These are phyloP conservation scores for Blastomussa wellsi DNA, from an alignment of 92 coral and sea anemone species.

Conservation along the genomic window DNA sequence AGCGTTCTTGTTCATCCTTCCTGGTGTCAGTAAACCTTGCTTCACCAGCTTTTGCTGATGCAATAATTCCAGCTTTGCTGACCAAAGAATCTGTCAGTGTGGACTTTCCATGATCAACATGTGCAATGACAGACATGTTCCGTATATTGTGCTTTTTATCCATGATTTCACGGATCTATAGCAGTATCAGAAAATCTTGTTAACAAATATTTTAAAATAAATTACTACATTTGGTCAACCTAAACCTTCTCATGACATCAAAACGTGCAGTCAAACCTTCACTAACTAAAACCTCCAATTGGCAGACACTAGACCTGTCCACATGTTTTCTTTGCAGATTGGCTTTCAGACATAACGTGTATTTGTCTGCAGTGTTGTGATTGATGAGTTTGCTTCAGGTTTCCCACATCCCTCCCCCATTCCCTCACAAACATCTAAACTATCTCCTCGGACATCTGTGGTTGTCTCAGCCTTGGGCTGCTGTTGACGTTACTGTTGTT, in stretches of 20 bases:
- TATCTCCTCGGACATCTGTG: too few species aligned
- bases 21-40: constrained; percentile 95
- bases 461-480: too few species aligned
- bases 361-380: too few species aligned
- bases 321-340: too few species aligned
- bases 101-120: constrained; percentile 98
- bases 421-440: too few species aligned
- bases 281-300: too few species aligned
- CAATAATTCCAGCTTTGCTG: constrained; percentile 97
- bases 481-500: too few species aligned
- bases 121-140: constrained; percentile 99
- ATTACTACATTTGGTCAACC: neutral
- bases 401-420: too few species aligned
- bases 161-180: constrained; percentile 96
- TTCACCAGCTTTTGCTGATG: constrained; percentile 89
- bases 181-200: constrained; percentile 10
- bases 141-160: constrained; percentile 94
- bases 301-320: too few species aligned
- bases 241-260: neutral
- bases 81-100: constrained; percentile 95
- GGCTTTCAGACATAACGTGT: too few species aligned
- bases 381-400: too few species aligned
- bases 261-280: too few species aligned
- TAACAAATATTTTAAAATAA: neutral
- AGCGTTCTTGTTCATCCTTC: constrained; percentile 96